These are phyloP conservation scores for Plebejus melissa DNA, from an alignment of 2,888 invertebrate genomes.

Conservation along the genomic window DNA sequence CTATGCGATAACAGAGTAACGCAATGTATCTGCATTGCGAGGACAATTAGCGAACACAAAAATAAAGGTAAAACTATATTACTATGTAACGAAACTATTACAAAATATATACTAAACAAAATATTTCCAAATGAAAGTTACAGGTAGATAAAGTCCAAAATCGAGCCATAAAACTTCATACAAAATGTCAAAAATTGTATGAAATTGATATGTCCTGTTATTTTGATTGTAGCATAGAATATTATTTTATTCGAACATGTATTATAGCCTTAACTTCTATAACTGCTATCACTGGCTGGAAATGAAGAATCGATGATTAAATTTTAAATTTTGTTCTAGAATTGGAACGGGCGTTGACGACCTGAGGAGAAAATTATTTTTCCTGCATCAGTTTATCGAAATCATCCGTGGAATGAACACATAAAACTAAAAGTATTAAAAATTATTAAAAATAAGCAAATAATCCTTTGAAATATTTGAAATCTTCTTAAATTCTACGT, in stretches of 20 bases:
- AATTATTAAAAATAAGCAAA: neutral
- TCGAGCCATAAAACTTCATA: too few species aligned
- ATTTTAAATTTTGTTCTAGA: slow-evolving; percentile 10
- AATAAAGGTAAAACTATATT: too few species aligned
- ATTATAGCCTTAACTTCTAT: neutral
- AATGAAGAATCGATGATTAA: neutral
- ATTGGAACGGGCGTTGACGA: neutral
- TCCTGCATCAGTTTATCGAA: neutral
- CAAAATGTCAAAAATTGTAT: too few species aligned
- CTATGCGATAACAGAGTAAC: too few species aligned
- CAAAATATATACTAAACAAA: too few species aligned
- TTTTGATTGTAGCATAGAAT: neutral
- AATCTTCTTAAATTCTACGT: slow-evolving; percentile 23
- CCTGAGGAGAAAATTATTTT: neutral
- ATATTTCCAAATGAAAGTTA: too few species aligned
- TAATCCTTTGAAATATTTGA: neutral
- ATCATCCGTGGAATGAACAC: neutral
- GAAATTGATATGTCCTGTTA: too few species aligned
- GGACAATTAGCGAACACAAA: too few species aligned
- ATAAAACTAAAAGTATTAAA: neutral
- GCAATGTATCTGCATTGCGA: too few species aligned
- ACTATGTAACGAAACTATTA: too few species aligned
- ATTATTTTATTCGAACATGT: neutral
- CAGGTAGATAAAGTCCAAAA: too few species aligned
- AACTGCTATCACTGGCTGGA: neutral